These are phyloP conservation scores for Portunus trituberculatus DNA, from an alignment of 1,140 invertebrate genomes.

Conservation along the genomic window DNA sequence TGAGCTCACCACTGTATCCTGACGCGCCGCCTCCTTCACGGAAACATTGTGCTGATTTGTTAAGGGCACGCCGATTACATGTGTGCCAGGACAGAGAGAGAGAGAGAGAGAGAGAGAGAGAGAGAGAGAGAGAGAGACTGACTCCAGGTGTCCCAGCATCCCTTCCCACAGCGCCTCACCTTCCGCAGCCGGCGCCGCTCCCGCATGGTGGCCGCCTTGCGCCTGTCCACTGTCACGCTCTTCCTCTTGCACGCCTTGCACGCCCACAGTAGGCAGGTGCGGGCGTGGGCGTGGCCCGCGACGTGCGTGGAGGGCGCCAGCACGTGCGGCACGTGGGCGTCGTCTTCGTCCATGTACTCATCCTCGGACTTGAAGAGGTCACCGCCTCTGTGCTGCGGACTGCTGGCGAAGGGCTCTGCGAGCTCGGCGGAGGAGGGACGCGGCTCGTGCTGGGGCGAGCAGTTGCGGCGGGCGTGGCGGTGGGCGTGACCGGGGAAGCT, in stretches of 20 bases:
- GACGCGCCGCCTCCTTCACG: too few species aligned
- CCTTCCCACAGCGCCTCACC: slow-evolving; percentile 81
- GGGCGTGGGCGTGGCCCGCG: slow-evolving; percentile 78
- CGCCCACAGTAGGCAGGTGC: slow-evolving; percentile 95
- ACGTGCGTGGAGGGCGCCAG: slow-evolving; percentile 75
- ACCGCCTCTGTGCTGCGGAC: background rate
- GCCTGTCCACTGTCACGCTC: slow-evolving; percentile 94
- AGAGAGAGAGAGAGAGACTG: slow-evolving; percentile 25
- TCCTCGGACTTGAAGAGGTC: slow-evolving; percentile 63
- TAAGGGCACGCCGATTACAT: background rate
- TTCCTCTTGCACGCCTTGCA: slow-evolving; percentile 98
- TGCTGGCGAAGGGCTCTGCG: slow-evolving; percentile 69
- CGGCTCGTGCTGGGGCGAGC: slow-evolving; percentile 17
- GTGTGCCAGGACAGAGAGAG: background rate
- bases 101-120: slow-evolving; percentile 40
- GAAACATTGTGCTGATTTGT: too few species aligned
- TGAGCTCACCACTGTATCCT: too few species aligned
- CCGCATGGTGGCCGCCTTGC: slow-evolving; percentile 97
- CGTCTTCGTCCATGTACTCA: slow-evolving; percentile 73
- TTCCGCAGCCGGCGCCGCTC: slow-evolving; percentile 95
- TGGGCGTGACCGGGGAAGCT: slow-evolving; percentile 58
- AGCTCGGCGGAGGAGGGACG: slow-evolving; percentile 73
- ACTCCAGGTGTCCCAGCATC: too few species aligned
- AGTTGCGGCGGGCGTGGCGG: slow-evolving; percentile 59
- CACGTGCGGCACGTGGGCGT: slow-evolving; percentile 77